Evolutionary conservation across 2,888 invertebrate genomes (phyloP), one percentile per base, ranked within the genome.

Genomic region (Dascillus cervinus): DNA sequence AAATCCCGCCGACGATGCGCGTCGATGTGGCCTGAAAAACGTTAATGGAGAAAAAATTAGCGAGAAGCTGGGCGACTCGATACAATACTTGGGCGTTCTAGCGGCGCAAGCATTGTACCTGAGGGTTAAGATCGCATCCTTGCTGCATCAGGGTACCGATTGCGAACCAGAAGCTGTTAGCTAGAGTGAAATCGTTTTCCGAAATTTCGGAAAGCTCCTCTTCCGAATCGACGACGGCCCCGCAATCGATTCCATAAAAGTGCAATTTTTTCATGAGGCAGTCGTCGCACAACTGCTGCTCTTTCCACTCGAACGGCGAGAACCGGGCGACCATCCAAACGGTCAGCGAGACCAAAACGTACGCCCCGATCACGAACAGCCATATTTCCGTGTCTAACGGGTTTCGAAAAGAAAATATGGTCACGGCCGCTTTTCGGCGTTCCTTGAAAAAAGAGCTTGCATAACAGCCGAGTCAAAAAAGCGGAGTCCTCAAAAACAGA

Each of bases 151-250:
- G 80, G 13, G 92, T 92, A 13, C 95, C 95, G 22, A 94, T 89
- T 46, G 89, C 87, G 70, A 95, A 95, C 94, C 94, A 95, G 68
- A 96, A 87, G 48, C 90, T 88, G 69, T 96, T 88, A 49, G 80
- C 77, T 39, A 90, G 65, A 33, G 80, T 83, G 65, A 90, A 91
- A 60, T 85, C 84, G 67, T 89, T 89, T 65, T 82, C 79, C 33
- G 77, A 42, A 27, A 56, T 55, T 25, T 60, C 60, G n/a, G 27
- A 17, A 20, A 25, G 20, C 14, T 27, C 26, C 26, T 26, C 32
- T 14, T 28, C 14, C n/a, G 31, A 24, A 10, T 43, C 39, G 24
- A 32, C 32, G 17, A 26, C 39, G 13, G 22, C 31, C 14, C 35
- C 34, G 14, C 41, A 32, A 14, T 65, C 58, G 52, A 71, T 70